Evolutionary conservation across 2,113 vertebrate species (phyloP).

Genomic region (Brachyistius frenatus): DNA sequence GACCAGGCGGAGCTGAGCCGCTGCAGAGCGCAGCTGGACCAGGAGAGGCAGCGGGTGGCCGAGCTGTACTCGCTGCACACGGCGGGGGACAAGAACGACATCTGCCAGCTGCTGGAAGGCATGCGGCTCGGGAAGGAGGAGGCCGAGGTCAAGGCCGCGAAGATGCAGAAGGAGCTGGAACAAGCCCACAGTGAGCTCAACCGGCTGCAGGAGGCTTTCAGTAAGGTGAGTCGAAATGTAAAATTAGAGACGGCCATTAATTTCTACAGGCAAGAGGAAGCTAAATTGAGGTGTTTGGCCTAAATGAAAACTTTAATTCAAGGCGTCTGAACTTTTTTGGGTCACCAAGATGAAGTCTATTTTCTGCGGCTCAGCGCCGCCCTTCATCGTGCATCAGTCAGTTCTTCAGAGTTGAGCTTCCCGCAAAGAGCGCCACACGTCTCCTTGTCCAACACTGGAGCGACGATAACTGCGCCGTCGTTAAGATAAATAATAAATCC

Average conservation of each 20-base stretch:
- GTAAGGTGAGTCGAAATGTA: slow-evolving; percentile 85
- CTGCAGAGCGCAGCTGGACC: slow-evolving; percentile 91
- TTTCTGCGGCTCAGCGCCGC: neutral
- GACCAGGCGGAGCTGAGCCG: slow-evolving; percentile 92
- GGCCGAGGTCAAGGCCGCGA: slow-evolving; percentile 88
- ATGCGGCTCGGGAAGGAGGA: slow-evolving; percentile 93
- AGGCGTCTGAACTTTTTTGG: slow-evolving; percentile 9
- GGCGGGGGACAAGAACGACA: slow-evolving; percentile 91
- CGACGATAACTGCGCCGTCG: neutral
- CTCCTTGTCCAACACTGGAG: too few relatives aligned
- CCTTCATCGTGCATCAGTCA: neutral
- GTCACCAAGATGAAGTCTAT: slow-evolving; percentile 15
- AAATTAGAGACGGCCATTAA: neutral
- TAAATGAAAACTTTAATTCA: slow-evolving; percentile 23
- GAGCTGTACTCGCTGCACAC: slow-evolving; percentile 94
- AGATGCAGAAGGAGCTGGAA: slow-evolving; percentile 90
- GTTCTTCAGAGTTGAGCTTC: neutral
- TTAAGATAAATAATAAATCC: neutral
- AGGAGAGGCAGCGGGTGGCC: slow-evolving; percentile 92
- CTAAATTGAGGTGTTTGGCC: slow-evolving; percentile 37
- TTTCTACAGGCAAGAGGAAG: neutral
- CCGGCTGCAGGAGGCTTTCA: slow-evolving; percentile 89
- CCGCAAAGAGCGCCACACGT: too few relatives aligned
- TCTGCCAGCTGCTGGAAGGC: slow-evolving; percentile 92
- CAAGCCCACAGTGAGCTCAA: slow-evolving; percentile 88